Conservation (phyloP, 2,888 invertebrate genomes). For the Platycheirus albimanus region DNA sequence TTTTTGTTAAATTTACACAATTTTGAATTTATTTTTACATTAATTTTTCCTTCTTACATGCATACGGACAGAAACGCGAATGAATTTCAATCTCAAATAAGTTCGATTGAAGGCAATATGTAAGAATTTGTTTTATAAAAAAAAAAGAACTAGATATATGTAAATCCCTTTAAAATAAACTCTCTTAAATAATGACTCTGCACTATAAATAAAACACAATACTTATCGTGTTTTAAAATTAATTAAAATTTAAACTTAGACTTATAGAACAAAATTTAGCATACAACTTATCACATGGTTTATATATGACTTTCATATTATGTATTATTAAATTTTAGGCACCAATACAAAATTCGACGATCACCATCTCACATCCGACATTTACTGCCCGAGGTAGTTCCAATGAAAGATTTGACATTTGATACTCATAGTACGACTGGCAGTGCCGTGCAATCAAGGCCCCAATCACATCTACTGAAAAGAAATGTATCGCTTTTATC, state of each 20-base stretch:
- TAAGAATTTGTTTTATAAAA: conserved; percentile 68
- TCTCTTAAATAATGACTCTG: background rate
- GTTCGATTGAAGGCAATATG: conserved; percentile 76
- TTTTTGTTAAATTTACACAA: conserved; percentile 42
- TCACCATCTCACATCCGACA: conserved; percentile 82
- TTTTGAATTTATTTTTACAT: conserved; percentile 47
- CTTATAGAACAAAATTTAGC: no score
- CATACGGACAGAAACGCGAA: conserved; percentile 68
- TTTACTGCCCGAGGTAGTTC: conserved; percentile 82
- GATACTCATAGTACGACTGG: conserved; percentile 80
- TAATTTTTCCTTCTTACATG: conserved; percentile 61
- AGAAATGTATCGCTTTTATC: conserved; percentile 82
- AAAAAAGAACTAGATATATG: background rate
- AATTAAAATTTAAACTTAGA: no score
- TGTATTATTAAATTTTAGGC: conserved; percentile 77
- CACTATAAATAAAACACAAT: background rate
- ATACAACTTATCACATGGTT: no score
- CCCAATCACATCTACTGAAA: conserved; percentile 80
- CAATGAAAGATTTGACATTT: conserved; percentile 82
- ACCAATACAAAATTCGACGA: conserved; percentile 81
- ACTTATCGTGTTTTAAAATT: background rate
- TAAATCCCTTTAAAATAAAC: background rate
- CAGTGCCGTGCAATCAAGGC: conserved; percentile 75
- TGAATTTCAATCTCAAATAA: conserved; percentile 72
- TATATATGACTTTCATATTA: no score